Conservation (phyloP, 37 sponge, comb jelly and placozoan species). For the Diacarnus erythraeanus region DNA sequence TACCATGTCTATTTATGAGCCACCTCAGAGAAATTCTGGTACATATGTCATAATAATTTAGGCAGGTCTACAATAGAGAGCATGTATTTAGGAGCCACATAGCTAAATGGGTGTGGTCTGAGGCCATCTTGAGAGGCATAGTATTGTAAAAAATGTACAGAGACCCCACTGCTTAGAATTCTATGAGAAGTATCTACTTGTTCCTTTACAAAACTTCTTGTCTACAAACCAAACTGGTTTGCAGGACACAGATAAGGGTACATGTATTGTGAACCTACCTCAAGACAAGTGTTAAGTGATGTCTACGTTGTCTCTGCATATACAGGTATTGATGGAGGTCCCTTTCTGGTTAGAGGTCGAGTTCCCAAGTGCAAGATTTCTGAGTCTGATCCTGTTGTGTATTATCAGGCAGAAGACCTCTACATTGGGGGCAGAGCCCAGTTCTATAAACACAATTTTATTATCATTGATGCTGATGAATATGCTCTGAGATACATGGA, state of each 20-base stretch:
- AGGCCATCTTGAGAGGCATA: no score
- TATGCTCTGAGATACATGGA: conserved; percentile 97
- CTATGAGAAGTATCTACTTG: no score
- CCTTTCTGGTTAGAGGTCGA: conserved; percentile 84
- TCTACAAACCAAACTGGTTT: no score
- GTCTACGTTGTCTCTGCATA: neutral
- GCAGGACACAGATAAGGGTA: no score
- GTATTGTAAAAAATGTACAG: no score
- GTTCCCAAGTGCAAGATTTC: conserved; percentile 55
- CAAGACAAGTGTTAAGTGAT: no score
- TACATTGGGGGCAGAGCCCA: conserved; percentile 79
- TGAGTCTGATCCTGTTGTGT: conserved; percentile 34
- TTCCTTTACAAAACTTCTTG: no score
- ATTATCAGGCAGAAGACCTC: conserved; percentile 85
- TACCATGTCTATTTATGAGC: conserved; percentile 92
- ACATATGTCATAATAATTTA: neutral
- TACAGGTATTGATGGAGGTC: conserved; percentile 89
- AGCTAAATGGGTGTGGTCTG: no score
- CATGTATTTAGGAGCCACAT: no score
- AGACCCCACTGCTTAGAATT: no score
- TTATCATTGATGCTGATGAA: conserved; percentile 93
- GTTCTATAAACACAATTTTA: conserved; percentile 82
- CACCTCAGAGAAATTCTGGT: conserved; percentile 96
- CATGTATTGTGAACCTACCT: no score
- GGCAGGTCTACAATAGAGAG: no score